Percentiles rank a stretch among this genome's conserved stretches.
These are phyloP conservation scores for Salpingus planirostris DNA, from an alignment of 2,888 invertebrate genomes.

Conservation along the genomic window DNA sequence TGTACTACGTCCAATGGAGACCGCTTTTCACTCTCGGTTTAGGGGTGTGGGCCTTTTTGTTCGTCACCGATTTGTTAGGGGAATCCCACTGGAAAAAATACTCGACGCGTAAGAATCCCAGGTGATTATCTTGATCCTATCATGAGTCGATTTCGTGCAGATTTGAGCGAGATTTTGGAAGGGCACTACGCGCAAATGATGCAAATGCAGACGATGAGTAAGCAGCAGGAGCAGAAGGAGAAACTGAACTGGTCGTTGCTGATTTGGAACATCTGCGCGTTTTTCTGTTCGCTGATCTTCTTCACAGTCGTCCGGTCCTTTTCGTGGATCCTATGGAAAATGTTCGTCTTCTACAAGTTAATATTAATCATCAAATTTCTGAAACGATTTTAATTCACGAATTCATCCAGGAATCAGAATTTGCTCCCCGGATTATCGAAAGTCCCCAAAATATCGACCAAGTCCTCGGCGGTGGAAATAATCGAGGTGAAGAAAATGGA, in stretches of 20 bases:
- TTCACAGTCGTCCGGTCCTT: conserved; percentile 7
- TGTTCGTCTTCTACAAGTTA: conserved; percentile 3
- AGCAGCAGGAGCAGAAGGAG: background rate
- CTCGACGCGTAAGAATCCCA: conserved; percentile 10
- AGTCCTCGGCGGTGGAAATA: conserved; percentile 4
- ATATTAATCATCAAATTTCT: background rate
- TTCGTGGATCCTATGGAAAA: conserved; percentile 9
- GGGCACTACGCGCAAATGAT: conserved; percentile 3
- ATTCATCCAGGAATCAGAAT: too few species aligned
- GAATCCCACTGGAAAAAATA: conserved; percentile 10
- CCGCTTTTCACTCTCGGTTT: conserved; percentile 8
- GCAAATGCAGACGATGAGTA: background rate
- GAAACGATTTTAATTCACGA: background rate
- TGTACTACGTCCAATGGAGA: conserved; percentile 8
- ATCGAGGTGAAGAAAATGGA: conserved; percentile 3
- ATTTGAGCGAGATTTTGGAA: conserved; percentile 4
- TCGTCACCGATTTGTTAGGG: conserved; percentile 7
- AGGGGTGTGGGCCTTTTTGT: conserved; percentile 7
- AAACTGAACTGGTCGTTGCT: conserved; percentile 4
- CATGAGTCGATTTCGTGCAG: conserved; percentile 2
- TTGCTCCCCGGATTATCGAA: too few species aligned
- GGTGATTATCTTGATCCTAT: background rate
- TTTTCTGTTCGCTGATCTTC: conserved; percentile 10
- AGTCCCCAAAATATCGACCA: conserved; percentile 8
- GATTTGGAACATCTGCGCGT: conserved; percentile 9